Evolutionary conservation across 2,113 vertebrate species (phyloP).

Genomic region (Misgurnus mizolepis): DNA sequence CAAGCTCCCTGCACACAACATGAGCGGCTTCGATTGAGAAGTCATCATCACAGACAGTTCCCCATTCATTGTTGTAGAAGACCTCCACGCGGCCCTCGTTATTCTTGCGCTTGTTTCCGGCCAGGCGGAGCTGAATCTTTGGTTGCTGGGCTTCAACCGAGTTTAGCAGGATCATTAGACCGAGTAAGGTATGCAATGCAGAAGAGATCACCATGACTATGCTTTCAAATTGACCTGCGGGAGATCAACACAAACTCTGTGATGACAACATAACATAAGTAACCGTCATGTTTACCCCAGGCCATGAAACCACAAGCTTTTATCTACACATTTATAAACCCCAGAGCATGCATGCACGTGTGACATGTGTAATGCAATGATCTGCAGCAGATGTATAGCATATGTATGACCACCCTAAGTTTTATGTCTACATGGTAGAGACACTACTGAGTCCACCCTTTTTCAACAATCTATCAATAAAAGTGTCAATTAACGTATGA

Average conservation of each 20-base stretch:
- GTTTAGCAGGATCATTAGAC: conserved; percentile 51
- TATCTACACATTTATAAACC: background rate
- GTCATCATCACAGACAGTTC: conserved; percentile 93
- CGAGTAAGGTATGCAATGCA: conserved; percentile 30
- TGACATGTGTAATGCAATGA: background rate
- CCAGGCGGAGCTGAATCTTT: conserved; percentile 85
- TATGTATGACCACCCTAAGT: background rate
- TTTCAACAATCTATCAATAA: conserved; percentile 56
- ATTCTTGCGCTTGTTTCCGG: conserved; percentile 86
- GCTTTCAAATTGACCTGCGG: conserved; percentile 14
- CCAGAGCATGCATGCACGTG: background rate
- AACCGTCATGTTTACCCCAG: background rate
- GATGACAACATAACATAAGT: conserved; percentile 1
- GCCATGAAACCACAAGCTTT: background rate
- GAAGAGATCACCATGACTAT: conserved; percentile 53
- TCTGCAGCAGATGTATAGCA: background rate
- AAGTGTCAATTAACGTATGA: conserved; percentile 50
- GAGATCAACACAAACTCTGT: background rate
- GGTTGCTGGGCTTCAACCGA: conserved; percentile 59
- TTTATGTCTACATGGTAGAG: conserved; percentile 47
- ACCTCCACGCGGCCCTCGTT: conserved; percentile 92
- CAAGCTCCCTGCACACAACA: conserved; percentile 87
- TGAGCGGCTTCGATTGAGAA: conserved; percentile 87
- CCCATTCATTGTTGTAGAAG: conserved; percentile 86
- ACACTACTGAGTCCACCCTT: conserved; percentile 49